Conservation (phyloP, 2,113 vertebrate genomes). For the Neolamprologus kungweensis region DNA sequence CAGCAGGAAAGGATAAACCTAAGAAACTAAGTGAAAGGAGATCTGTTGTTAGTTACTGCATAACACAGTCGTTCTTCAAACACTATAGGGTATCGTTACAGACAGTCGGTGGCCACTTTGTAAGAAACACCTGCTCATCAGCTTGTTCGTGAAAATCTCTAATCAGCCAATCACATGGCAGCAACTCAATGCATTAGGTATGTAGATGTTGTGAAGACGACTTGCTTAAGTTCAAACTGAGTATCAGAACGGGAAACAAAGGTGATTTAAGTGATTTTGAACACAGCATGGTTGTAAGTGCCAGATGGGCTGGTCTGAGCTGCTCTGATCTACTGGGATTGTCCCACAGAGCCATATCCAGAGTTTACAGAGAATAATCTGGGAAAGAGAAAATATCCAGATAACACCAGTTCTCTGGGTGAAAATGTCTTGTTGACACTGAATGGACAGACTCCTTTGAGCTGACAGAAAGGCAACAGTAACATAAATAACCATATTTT, state of each 20-base stretch:
- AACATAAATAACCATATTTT: background rate
- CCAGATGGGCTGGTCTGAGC: background rate
- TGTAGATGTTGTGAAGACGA: background rate
- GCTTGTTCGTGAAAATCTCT: background rate
- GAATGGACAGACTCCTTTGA: background rate
- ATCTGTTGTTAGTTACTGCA: background rate
- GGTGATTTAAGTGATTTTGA: background rate
- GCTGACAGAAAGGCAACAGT: background rate
- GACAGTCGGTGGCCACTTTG: background rate
- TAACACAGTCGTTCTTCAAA: background rate
- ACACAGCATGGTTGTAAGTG: background rate
- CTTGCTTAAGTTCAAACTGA: background rate
- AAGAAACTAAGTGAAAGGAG: background rate
- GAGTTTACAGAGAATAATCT: background rate
- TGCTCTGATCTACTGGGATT: background rate
- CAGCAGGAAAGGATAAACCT: background rate
- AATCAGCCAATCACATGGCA: background rate
- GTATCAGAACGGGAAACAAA: background rate
- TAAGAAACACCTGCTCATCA: background rate
- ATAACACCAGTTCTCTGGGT: background rate
- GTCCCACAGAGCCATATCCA: background rate
- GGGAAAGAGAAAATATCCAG: background rate
- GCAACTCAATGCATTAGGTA: background rate
- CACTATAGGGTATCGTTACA: background rate
- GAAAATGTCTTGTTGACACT: background rate